Evolutionary conservation across 2,113 vertebrate species (phyloP), one percentile per base, ranked within the genome.

Genomic region (Gavia stellata): DNA sequence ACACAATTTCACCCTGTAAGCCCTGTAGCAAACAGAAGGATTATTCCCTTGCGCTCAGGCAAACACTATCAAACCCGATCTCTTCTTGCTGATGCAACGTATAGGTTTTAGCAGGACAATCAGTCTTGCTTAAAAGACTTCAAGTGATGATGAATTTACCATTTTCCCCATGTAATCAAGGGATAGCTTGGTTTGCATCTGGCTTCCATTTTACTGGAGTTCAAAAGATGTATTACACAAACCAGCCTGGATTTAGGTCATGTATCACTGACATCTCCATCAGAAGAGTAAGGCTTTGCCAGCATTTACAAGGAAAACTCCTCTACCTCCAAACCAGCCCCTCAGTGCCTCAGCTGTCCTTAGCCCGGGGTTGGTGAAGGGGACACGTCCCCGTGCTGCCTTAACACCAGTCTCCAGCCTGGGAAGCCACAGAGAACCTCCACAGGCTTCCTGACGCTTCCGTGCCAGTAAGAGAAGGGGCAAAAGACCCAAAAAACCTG

Each of bases 221-320:
- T 72, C 81, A 67, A 81, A 90, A 75, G 88, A 84, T 44, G 81
- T 81, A 82, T 94, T 86, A 81, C 91, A 94, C 61, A 49, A 94
- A 94, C 53, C 38, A 47, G 91, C 31, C 77, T 31, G 80, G 88
- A 68, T 86, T 94, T 67, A 47, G 95, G 81, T 59, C 94, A 65
- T 92, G 92, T 31, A 94, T 94, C 92, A 92, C 95, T 73, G 94
- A 86, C 94, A 91, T 94, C 96, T 96, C 94, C 97, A 95, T 92
- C 23, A 0, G 1, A 86, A 49, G 45, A 47, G 25, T 17, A 44
- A 31, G 31, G 72, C 33, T 90, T 65, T 50, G 80, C 50, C 77
- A 63, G 56, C 53, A 19, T 4, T 80, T 38, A 45, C 61, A 21
- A 44, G 49, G 9, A 81, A 71, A 85, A 9, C 29, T 74, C 55